phyloP scores from a whole-genome alignment of 2,888 invertebrate genomes.

The Prostheceraeus crozeri region DNA sequence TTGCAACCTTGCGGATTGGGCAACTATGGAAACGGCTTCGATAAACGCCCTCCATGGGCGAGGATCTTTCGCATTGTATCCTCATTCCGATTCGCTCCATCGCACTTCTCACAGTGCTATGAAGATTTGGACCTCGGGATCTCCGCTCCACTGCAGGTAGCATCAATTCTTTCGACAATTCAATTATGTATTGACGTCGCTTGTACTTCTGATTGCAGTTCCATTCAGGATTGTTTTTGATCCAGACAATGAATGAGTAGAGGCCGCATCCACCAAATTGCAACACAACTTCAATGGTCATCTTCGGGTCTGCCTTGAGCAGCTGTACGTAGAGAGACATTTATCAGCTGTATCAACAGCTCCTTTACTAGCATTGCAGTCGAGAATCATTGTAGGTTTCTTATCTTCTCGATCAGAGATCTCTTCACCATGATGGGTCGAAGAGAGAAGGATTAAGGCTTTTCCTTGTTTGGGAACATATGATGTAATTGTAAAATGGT shows the following conservation, averaged over 20 bases:
- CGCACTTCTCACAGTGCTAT: too few relatives aligned
- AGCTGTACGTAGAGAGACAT: slow-evolving; percentile 14
- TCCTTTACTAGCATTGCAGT: slow-evolving; percentile 7
- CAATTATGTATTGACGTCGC: too few relatives aligned
- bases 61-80: too few relatives aligned
- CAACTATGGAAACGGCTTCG: too few relatives aligned
- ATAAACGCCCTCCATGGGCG: too few relatives aligned
- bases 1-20: too few relatives aligned
- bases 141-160: too few relatives aligned
- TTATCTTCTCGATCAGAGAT: neutral
- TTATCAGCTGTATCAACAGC: slow-evolving; percentile 26
- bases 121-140: too few relatives aligned
- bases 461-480: slow-evolving; percentile 14
- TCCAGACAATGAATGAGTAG: neutral
- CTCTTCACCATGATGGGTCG: neutral
- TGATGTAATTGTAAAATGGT: neutral
- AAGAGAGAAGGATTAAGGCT: neutral
- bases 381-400: neutral
- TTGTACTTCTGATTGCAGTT: too few relatives aligned
- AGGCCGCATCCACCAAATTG: slow-evolving; percentile 9
- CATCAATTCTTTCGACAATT: too few relatives aligned
- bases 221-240: too few relatives aligned
- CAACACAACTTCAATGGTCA: slow-evolving; percentile 16
- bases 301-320: neutral
- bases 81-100: too few relatives aligned